Evolutionary conservation across 2,113 vertebrate species (phyloP), one percentile per base, ranked within the genome.

Genomic region (Phoxinus phoxinus): DNA sequence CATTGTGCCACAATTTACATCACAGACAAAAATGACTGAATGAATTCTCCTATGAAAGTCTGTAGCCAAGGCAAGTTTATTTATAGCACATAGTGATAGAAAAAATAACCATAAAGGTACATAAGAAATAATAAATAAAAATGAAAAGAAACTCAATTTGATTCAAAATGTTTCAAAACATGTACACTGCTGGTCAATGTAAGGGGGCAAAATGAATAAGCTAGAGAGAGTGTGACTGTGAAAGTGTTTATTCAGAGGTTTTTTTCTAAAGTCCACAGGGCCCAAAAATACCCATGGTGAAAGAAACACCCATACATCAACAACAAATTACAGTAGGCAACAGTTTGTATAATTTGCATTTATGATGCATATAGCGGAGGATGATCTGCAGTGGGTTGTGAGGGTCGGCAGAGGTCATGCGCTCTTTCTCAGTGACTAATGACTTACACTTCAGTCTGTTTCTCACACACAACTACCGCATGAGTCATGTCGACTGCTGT

Each of bases 391-490:
- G 74, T 76, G 46, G 74, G 74, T 51, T 76, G 44, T 53, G 74
- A 27, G n/a, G 74, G 44, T 76, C 48, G 7, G 25, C n/a, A 32
- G 27, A 51, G 48, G 74, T 76, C 74, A 53, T 10, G 46, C 10
- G 74, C 74, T 76, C 25, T 23, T 46, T 75, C 46, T 76, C 48
- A 76, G 48, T 76, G 74, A 76, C 74, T 76, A 76, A 76, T 76
- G 74, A 76, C 74, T 76, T 51, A 51, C 32, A 76, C 23, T 76
- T 74, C 41, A 13, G 6, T 9, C 27, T 4, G 25, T 76, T 76
- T 76, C 48, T 76, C 4, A 11, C 27, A 76, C 17, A 30, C 27
- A 30, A 76, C 25, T 53, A 53, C 46, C 32, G 17, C 27, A 76
- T 76, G 46, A 76, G 25, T 76, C 74, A 76, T 76, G 19, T 2